Percentiles rank a stretch among this genome's conserved stretches.
phyloP scores from a whole-genome alignment of 1,140 invertebrate genomes.

The Reticulitermes speratus region DNA sequence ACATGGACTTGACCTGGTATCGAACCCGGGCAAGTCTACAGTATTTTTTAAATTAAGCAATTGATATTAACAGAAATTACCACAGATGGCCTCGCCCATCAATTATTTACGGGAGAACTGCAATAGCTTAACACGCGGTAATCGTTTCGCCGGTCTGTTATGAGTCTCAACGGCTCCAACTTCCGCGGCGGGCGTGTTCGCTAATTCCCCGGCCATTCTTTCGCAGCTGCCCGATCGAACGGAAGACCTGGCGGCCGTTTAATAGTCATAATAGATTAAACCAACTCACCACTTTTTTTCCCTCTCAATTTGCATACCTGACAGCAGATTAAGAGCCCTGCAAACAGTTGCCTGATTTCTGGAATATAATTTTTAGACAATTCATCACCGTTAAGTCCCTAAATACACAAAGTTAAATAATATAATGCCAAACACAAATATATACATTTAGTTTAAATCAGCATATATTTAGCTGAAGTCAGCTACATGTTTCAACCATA shows the following conservation, averaged over 20 bases:
- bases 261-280: not conserved
- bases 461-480: too few relatives aligned
- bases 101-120: not conserved
- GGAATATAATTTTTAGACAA: too few relatives aligned
- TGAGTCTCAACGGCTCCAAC: not conserved
- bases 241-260: not conserved
- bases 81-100: not conserved
- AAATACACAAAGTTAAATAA: too few relatives aligned
- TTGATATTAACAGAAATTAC: not conserved
- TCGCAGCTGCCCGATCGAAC: not conserved
- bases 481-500: too few relatives aligned
- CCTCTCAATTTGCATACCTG: not conserved
- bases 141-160: not conserved
- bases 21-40: too few relatives aligned
- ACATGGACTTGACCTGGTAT: too few relatives aligned
- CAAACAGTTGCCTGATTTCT: not conserved
- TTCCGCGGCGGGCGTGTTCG: not conserved
- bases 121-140: not conserved
- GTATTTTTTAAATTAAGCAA: not conserved
- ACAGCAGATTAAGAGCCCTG: not conserved
- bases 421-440: too few relatives aligned
- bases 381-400: too few relatives aligned
- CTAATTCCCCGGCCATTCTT: constrained; percentile 5
- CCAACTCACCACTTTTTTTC: constrained; percentile 9
- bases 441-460: too few relatives aligned